phyloP scores from a whole-genome alignment of 2,888 invertebrate species.

The Bibio marci region DNA sequence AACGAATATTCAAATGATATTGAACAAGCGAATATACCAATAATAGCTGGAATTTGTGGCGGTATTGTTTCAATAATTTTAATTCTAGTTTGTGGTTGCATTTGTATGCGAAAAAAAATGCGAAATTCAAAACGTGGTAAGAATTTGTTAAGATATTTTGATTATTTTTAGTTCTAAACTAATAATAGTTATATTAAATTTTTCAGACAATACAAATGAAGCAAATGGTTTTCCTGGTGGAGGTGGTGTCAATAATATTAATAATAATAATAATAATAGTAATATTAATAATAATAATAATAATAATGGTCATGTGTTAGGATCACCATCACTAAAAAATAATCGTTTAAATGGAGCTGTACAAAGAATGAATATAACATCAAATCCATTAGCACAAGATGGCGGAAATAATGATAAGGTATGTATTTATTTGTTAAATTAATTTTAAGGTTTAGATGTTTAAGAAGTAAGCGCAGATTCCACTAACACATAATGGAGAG shows the following conservation, averaged over 20 bases:
- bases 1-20: conserved; percentile 16
- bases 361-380: conserved; percentile 28
- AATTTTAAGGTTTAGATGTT: no score
- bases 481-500: no score
- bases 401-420: conserved; percentile 7
- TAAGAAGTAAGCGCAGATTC: no score
- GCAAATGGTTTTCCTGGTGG: conserved; percentile 20
- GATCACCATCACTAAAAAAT: conserved; percentile 18
- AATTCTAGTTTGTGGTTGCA: background rate
- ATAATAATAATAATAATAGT: no score
- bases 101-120: conserved; percentile 8
- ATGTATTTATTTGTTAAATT: no score
- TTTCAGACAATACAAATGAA: conserved; percentile 19
- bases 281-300: no score
- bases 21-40: conserved; percentile 21
- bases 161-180: no score
- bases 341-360: conserved; percentile 24
- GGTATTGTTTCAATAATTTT: conserved; percentile 12
- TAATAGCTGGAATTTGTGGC: conserved; percentile 25
- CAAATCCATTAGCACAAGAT: conserved; percentile 28
- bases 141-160: no score
- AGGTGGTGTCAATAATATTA: background rate
- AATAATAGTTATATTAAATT: no score
- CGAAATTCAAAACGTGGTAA: conserved; percentile 23
- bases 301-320: conserved; percentile 4